Evolutionary conservation across 2,888 invertebrate genomes (phyloP), one percentile per base, ranked within the genome.

Genomic region (Pomacea canaliculata): DNA sequence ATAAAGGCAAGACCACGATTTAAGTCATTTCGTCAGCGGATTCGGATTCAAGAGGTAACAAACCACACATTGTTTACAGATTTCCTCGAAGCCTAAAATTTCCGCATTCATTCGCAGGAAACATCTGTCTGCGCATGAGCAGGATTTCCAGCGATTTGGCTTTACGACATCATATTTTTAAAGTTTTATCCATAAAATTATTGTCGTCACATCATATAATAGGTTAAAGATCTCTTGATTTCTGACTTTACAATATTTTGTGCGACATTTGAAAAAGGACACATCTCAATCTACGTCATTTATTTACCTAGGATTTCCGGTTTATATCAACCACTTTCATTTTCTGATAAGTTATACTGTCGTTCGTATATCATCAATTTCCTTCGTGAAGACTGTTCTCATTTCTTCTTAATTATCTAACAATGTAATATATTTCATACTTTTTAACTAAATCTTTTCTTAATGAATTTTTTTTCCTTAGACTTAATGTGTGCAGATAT

Each of bases 31-130:
- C 75, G 70, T 62, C 23, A 56, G 70, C 75, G 49, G 75, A 63
- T 51, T 70, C 70, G 49, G 63, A 62, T 70, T 76, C 65, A 62
- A 63, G 51, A 37, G 18, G 59, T 46, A 46, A 49, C 46, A 74
- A 62, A 60, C 37, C 37, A 19, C 67, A 60, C 74, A 74, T 69
- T 74, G 74, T 74, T 51, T 56, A 73, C 69, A 56, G 46, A 69
- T 46, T 69, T 74, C 69, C 74, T 48, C 65, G 27, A 70, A 62
- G 37, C 70, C 66, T 68, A 70, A 70, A 78, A 76, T 80, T 80
- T 80, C 80, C 80, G 80, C 77, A 80, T 80, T 71, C 73, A 78
- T 69, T 65, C 59, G 60, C 71, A 76, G 80, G 80, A 80, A 78
- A 76, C 79, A 78, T 74, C 69, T 78, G 71, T 63, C 63, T 46